Percentiles rank a stretch among this genome's conserved stretches.
These are phyloP conservation scores for Addax nasomaculatus DNA, from an alignment of 2,113 vertebrate genomes.

Conservation along the genomic window DNA sequence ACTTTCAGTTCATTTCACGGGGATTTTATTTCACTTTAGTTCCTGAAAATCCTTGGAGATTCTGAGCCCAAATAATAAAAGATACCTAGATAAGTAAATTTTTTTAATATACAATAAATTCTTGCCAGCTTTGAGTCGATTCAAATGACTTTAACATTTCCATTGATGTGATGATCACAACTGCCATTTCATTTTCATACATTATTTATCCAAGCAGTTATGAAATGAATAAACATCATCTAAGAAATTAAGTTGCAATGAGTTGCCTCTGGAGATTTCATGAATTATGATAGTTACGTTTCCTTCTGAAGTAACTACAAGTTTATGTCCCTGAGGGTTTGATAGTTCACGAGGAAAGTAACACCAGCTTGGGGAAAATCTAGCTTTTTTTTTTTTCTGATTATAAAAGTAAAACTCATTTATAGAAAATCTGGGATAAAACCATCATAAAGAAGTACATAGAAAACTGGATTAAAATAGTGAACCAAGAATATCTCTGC, in stretches of 20 bases:
- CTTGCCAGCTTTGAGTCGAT: neutral
- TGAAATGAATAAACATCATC: slow-evolving; percentile 5
- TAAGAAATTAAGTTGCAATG: slow-evolving; percentile 50
- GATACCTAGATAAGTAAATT: neutral
- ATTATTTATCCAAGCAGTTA: slow-evolving; percentile 56
- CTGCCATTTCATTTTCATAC: slow-evolving; percentile 41
- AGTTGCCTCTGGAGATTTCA: slow-evolving; percentile 8
- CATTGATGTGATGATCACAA: neutral
- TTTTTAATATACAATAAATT: neutral
- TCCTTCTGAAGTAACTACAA: slow-evolving; percentile 41
- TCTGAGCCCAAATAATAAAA: slow-evolving; percentile 32
- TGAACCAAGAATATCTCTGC: neutral
- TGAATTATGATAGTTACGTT: slow-evolving; percentile 33
- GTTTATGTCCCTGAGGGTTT: slow-evolving; percentile 2
- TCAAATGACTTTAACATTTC: slow-evolving; percentile 46
- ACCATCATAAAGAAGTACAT: neutral
- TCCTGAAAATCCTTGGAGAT: slow-evolving; percentile 8
- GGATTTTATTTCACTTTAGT: neutral
- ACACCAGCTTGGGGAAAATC: neutral
- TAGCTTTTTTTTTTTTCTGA: neutral
- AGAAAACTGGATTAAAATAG: slow-evolving; percentile 21
- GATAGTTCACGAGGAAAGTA: neutral
- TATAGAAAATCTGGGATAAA: neutral
- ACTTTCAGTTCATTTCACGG: neutral
- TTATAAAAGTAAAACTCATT: slow-evolving; percentile 11